Evolutionary conservation across 2,113 vertebrate genomes (phyloP).

Genomic region (Mormoops blainvillei): DNA sequence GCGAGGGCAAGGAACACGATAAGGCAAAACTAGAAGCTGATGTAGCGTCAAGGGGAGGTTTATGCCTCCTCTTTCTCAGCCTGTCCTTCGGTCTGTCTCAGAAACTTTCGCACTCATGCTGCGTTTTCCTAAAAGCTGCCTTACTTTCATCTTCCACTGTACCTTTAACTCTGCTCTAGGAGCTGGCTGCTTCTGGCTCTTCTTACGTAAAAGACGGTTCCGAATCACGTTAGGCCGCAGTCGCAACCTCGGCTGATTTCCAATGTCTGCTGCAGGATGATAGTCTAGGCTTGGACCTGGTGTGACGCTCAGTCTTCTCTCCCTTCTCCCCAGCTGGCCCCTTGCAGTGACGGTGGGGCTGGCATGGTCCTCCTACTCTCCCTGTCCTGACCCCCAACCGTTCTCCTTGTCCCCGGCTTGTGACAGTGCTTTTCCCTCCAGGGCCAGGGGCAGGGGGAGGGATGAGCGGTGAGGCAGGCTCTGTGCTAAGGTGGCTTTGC

Average conservation of each 20-base stretch:
- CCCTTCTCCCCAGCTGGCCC: accelerated
- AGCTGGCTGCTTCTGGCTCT: background rate
- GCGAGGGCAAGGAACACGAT: background rate
- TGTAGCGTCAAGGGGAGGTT: background rate
- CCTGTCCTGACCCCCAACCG: accelerated
- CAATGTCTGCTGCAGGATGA: background rate
- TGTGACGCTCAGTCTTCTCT: background rate
- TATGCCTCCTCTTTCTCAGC: background rate
- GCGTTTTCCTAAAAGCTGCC: background rate
- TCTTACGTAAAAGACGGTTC: background rate
- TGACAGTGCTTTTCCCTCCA: too few relatives aligned
- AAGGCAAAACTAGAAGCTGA: background rate
- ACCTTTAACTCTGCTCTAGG: background rate
- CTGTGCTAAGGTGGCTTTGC: background rate
- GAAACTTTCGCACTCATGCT: too few relatives aligned
- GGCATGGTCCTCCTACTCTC: background rate
- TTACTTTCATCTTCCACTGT: background rate
- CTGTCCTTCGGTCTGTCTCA: background rate
- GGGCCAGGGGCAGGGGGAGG: background rate
- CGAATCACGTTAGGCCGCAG: background rate
- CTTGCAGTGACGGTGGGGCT: background rate
- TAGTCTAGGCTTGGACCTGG: background rate
- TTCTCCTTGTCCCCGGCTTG: background rate
- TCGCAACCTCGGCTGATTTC: background rate
- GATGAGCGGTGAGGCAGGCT: background rate